phyloP scores from a whole-genome alignment of 2,797 vertebrate genomes.

The Falco peregrinus region DNA sequence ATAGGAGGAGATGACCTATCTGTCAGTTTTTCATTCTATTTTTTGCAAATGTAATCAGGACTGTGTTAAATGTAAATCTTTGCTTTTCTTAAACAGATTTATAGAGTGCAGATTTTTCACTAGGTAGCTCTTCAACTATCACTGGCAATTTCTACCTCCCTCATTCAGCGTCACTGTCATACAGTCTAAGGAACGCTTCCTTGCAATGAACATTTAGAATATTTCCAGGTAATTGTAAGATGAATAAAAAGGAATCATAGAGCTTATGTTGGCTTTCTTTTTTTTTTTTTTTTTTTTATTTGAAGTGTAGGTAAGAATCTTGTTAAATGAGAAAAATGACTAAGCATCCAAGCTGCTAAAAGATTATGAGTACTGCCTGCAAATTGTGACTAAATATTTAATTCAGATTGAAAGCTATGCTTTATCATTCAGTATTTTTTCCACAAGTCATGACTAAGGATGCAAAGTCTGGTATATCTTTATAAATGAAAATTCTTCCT shows the following conservation, averaged over 20 bases:
- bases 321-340: neutral
- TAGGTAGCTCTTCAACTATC: neutral
- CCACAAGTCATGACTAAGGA: neutral
- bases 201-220: neutral
- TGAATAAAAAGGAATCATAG: neutral
- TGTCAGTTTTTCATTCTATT: neutral
- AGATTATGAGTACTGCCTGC: neutral
- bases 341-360: neutral
- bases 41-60: neutral
- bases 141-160: neutral
- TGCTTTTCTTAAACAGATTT: neutral
- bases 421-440: neutral
- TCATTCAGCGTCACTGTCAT: neutral
- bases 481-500: neutral
- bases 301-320: neutral
- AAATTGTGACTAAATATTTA: neutral
- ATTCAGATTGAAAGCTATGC: neutral
- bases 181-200: neutral
- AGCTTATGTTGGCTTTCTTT: accelerated
- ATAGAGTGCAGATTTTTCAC: neutral
- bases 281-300: neutral
- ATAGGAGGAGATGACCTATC: neutral
- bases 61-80: neutral
- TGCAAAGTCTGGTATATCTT: neutral
- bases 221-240: neutral